Evolutionary conservation across 2,888 invertebrate species (phyloP).

Genomic region (Lamellibrachia columna): DNA sequence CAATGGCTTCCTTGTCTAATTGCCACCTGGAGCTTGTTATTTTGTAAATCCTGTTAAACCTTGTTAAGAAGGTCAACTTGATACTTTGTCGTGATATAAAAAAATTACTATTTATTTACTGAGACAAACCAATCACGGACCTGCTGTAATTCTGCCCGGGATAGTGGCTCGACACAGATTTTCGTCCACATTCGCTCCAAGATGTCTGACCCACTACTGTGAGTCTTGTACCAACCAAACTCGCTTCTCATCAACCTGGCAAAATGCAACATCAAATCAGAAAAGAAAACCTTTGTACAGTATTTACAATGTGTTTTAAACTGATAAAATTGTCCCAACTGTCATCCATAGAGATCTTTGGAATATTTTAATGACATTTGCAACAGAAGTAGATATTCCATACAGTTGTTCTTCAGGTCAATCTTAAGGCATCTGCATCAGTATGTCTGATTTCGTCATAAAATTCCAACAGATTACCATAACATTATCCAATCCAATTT

Average conservation of each 20-base stretch:
- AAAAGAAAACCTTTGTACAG: not conserved
- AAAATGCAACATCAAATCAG: not conserved
- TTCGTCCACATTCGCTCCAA: slow-evolving; percentile 85
- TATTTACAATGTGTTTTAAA: not conserved
- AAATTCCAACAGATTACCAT: not conserved
- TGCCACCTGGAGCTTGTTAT: not conserved
- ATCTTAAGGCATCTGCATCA: not conserved
- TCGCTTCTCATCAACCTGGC: not conserved
- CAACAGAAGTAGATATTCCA: no score
- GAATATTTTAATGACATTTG: no score
- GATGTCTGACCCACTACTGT: slow-evolving; percentile 64
- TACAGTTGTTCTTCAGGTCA: no score
- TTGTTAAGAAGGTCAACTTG: not conserved
- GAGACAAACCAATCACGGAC: slow-evolving; percentile 66
- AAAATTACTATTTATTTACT: not conserved
- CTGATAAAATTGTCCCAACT: not conserved
- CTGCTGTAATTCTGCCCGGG: slow-evolving; percentile 77
- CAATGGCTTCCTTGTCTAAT: not conserved
- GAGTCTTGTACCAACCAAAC: not conserved
- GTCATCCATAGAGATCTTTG: no score
- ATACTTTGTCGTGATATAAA: not conserved
- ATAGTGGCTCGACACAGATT: slow-evolving; percentile 83
- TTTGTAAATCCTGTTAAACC: not conserved
- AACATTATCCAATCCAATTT: not conserved
- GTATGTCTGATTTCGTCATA: not conserved